These are phyloP conservation scores for Stichopus horrens DNA, from an alignment of 53 echinoderm and acorn worm genomes.

Conservation along the genomic window DNA sequence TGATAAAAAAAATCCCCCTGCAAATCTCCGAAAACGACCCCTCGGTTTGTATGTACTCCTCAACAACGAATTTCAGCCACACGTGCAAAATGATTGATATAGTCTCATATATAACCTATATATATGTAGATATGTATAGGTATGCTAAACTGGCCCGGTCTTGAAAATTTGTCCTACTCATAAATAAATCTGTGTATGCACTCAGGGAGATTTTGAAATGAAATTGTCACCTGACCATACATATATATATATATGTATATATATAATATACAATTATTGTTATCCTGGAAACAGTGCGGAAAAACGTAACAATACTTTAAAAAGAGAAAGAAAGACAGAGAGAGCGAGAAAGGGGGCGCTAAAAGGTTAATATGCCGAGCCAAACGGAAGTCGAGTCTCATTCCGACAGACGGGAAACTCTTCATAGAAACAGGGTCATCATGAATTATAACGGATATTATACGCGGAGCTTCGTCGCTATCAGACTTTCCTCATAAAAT, in stretches of 20 bases:
- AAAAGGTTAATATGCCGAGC: neutral
- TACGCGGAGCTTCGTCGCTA: neutral
- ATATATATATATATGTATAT: neutral
- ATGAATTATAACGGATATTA: no score
- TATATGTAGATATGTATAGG: no score
- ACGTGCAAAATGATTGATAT: no score
- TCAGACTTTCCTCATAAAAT: neutral
- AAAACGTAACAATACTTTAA: neutral
- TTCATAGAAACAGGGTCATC: neutral
- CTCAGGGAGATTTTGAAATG: neutral
- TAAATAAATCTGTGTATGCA: no score
- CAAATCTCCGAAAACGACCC: no score
- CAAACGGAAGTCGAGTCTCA: neutral
- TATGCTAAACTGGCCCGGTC: no score
- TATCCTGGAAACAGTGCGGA: neutral
- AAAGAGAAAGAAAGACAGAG: neutral
- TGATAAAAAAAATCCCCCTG: no score
- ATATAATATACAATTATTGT: neutral
- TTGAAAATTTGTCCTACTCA: no score
- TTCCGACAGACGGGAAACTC: neutral
- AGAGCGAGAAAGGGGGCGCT: neutral
- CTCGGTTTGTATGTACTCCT: no score
- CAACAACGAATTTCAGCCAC: no score
- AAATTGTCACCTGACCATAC: neutral
- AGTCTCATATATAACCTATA: no score